These are phyloP conservation scores for Heliconius eleuchia DNA, from an alignment of 1,140 invertebrate species.

Conservation along the genomic window DNA sequence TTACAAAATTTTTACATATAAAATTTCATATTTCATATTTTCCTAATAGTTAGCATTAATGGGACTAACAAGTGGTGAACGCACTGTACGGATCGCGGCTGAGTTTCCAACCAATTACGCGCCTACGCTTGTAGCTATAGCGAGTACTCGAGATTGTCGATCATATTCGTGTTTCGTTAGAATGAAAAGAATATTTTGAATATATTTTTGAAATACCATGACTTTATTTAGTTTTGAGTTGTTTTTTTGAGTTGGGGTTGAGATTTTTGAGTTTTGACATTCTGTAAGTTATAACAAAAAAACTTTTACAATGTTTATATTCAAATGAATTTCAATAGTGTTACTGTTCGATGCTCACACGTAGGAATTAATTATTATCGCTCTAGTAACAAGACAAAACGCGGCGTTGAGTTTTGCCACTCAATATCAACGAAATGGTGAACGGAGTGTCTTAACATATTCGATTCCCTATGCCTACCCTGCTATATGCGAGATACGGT, in stretches of 20 bases:
- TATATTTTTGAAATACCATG: not conserved
- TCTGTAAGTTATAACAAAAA: no score
- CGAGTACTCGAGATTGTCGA: slow-evolving; percentile 19
- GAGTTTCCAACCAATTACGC: slow-evolving; percentile 53
- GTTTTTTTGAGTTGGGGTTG: not conserved
- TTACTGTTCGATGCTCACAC: no score
- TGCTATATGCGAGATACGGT: no score
- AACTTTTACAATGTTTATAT: no score
- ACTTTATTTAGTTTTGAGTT: not conserved
- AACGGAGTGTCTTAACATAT: no score
- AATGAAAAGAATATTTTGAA: slow-evolving; percentile 7
- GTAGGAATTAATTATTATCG: no score
- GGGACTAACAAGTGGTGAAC: slow-evolving; percentile 5
- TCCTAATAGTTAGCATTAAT: slow-evolving; percentile 30
- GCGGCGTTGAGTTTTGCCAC: no score
- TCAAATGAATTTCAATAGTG: no score
- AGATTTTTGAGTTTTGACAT: no score
- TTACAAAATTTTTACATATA: slow-evolving; percentile 10
- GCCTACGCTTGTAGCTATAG: slow-evolving; percentile 29
- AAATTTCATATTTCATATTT: slow-evolving; percentile 21
- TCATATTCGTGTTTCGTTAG: slow-evolving; percentile 3
- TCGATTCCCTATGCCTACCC: no score
- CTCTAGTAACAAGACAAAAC: no score
- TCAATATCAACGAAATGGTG: no score
- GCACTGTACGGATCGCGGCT: slow-evolving; percentile 23